These are phyloP conservation scores for Chrysotoxum bicinctum DNA, from an alignment of 2,888 invertebrate species.

Conservation along the genomic window DNA sequence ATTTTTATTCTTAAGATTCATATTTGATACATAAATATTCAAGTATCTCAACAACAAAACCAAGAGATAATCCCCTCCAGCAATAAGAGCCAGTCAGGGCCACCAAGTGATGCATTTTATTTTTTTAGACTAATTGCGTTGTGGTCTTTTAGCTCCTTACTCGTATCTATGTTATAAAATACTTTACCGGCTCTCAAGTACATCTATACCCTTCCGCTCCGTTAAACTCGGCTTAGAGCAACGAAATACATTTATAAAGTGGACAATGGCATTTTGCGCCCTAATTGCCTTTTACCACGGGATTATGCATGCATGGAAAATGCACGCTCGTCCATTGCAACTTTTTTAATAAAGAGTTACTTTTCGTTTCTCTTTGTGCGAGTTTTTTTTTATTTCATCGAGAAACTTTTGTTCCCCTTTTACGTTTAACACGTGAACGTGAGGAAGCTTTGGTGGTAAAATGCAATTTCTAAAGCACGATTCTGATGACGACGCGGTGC, in stretches of 20 bases:
- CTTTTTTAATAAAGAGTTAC: not conserved
- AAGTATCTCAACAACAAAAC: too few relatives aligned
- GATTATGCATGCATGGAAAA: slow-evolving; percentile 8
- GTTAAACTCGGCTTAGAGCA: not conserved
- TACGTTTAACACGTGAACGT: not conserved
- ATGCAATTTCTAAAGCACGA: slow-evolving; percentile 16
- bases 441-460: not conserved
- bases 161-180: too few relatives aligned
- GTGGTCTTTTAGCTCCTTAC: not conserved
- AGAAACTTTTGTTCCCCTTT: not conserved
- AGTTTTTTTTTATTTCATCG: not conserved
- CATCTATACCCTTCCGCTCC: not conserved
- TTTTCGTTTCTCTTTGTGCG: not conserved
- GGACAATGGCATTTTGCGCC: not conserved
- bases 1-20: too few relatives aligned
- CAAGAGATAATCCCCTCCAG: too few relatives aligned
- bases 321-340: not conserved
- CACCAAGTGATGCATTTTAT: not conserved
- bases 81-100: not conserved
- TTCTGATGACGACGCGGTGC: not conserved
- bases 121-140: not conserved
- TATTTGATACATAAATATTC: too few relatives aligned
- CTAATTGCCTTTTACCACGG: slow-evolving; percentile 12
- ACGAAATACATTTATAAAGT: not conserved
- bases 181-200: not conserved